A percentile compares a stretch with the other conserved stretches of the same genome.
Conservation (phyloP, 2,113 vertebrate species). For the Mesocricetus auratus region DNA sequence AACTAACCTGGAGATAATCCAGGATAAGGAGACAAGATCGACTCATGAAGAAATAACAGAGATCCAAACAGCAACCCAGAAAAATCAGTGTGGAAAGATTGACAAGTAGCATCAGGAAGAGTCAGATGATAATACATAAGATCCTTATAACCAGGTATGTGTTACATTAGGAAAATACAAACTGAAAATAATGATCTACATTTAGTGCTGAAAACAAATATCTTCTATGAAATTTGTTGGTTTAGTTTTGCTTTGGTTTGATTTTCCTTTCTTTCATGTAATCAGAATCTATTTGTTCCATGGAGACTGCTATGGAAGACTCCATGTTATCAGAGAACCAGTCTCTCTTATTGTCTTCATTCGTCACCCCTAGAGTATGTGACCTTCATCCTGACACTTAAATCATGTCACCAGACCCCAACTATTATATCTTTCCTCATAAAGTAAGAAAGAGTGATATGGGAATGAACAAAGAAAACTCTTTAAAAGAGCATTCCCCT, state of each 20-base stretch:
- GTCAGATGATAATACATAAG: not conserved
- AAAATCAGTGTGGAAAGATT: not conserved
- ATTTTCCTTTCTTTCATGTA: slow-evolving; percentile 5
- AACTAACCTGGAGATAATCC: not conserved
- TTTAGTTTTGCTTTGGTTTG: not conserved
- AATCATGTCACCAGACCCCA: not conserved
- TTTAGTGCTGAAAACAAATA: not conserved
- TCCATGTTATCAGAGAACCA: slow-evolving; percentile 17
- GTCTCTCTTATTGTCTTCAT: slow-evolving; percentile 26
- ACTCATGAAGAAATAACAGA: slow-evolving; percentile 30
- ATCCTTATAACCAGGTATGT: not conserved
- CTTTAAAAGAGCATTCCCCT: slow-evolving; percentile 5
- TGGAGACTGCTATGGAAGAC: not conserved
- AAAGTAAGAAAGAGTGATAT: not conserved
- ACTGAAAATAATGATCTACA: not conserved
- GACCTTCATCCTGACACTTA: slow-evolving; percentile 13
- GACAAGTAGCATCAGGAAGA: not conserved
- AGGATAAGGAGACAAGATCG: slow-evolving; percentile 11
- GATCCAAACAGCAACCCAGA: slow-evolving; percentile 12
- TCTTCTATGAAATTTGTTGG: not conserved
- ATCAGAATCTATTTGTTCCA: slow-evolving; percentile 31
- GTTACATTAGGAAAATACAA: slow-evolving; percentile 29
- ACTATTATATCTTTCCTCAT: not conserved
- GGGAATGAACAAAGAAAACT: not conserved
- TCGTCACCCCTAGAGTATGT: not conserved